Conservation (phyloP, 2,888 invertebrate species). For the Apocheima hispidaria region DNA sequence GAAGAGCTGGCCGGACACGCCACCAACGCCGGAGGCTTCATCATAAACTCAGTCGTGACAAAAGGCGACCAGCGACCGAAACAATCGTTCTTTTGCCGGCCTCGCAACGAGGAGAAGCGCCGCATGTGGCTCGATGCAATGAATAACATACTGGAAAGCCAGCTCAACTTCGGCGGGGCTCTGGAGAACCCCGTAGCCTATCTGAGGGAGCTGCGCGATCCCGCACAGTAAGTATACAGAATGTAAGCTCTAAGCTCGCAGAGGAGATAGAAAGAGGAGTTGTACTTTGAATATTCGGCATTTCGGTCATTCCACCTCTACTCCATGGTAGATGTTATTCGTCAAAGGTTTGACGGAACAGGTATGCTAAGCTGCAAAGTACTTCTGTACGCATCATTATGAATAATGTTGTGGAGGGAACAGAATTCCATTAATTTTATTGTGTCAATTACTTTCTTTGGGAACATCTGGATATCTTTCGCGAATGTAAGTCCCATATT, state of each 20-base stretch:
- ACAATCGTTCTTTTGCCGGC: conserved; percentile 92
- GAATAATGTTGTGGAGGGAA: too few species aligned
- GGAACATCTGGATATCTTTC: too few species aligned
- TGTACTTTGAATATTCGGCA: neutral
- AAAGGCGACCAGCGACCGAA: conserved; percentile 73
- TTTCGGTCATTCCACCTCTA: neutral
- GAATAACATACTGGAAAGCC: conserved; percentile 95
- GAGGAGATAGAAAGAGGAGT: neutral
- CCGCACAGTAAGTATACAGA: conserved; percentile 71
- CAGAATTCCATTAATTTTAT: too few species aligned
- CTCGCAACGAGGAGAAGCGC: conserved; percentile 87
- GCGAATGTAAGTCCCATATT: too few species aligned
- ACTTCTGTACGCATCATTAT: too few species aligned
- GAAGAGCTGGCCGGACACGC: conserved; percentile 82
- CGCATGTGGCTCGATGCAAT: conserved; percentile 95
- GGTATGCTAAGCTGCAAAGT: too few species aligned
- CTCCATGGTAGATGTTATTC: too few species aligned
- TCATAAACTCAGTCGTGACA: conserved; percentile 89
- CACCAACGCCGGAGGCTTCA: conserved; percentile 58
- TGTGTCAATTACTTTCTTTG: too few species aligned
- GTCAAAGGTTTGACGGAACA: too few species aligned
- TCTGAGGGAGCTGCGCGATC: conserved; percentile 68
- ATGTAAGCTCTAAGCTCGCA: neutral
- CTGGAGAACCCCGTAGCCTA: conserved; percentile 96
- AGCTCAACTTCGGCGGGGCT: conserved; percentile 96